Evolutionary conservation across 2,888 invertebrate genomes (phyloP).

Genomic region (Parasteatoda lunata): DNA sequence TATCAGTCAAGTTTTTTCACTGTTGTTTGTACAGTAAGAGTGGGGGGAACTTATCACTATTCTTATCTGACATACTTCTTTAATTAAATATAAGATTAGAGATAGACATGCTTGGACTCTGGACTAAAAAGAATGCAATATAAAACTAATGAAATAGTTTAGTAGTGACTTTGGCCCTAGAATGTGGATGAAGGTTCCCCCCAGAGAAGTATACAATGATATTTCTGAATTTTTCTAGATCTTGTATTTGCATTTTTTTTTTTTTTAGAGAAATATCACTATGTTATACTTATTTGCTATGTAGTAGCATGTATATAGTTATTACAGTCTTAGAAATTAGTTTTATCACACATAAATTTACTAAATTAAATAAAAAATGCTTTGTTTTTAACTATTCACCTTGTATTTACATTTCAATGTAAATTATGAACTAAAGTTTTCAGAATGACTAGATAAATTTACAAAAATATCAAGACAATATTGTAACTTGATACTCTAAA

Average conservation of each 20-base stretch:
- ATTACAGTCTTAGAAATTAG: too few species aligned
- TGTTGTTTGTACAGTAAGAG: background rate
- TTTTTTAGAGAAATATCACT: background rate
- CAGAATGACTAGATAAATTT: too few species aligned
- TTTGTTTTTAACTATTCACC: too few species aligned
- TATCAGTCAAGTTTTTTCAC: background rate
- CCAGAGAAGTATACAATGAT: constrained; percentile 54
- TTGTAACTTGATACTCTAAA: too few species aligned
- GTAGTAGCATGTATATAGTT: too few species aligned
- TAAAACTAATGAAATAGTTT: constrained; percentile 23
- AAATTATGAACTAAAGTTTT: too few species aligned
- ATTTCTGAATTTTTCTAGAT: background rate
- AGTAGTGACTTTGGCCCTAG: constrained; percentile 38
- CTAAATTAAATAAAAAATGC: too few species aligned
- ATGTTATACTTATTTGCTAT: too few species aligned
- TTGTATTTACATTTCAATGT: too few species aligned
- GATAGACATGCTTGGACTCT: constrained; percentile 24
- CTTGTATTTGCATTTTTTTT: background rate
- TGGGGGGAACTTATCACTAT: constrained; percentile 25
- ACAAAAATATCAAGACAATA: too few species aligned
- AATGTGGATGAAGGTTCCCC: constrained; percentile 14
- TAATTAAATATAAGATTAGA: constrained; percentile 10
- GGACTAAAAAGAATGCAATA: constrained; percentile 17
- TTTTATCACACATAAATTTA: too few species aligned
- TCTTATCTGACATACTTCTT: constrained; percentile 30